Percentiles rank a stretch among this genome's conserved stretches.
These are phyloP conservation scores for Halocynthia roretzi DNA, from an alignment of 23 tunicate species.

Conservation along the genomic window DNA sequence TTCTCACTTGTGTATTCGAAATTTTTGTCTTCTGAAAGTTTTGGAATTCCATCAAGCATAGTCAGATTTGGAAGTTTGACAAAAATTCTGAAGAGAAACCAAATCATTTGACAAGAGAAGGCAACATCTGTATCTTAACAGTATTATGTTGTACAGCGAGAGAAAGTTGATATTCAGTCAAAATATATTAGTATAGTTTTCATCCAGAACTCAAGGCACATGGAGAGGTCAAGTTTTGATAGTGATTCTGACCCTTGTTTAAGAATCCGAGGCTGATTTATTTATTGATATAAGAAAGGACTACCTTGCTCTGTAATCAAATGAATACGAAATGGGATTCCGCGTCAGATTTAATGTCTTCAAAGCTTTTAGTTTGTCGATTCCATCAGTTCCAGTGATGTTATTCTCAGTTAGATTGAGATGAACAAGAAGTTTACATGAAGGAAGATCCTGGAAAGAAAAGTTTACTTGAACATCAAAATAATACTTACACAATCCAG, in stretches of 20 bases:
- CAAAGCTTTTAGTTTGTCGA: conserved; percentile 2
- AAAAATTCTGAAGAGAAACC: conserved; percentile 38
- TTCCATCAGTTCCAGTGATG: conserved; percentile 3
- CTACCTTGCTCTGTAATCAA: conserved; percentile 25
- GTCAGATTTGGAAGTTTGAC: conserved; percentile 49
- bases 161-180: no score
- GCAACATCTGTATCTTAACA: no score
- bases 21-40: conserved; percentile 6
- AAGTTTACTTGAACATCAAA: no score
- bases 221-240: no score
- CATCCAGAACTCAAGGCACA: no score
- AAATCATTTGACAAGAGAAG: background rate
- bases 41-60: conserved; percentile 62
- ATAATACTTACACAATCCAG: no score
- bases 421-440: background rate
- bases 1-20: conserved; percentile 11
- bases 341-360: conserved; percentile 9
- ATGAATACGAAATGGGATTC: conserved; percentile 19
- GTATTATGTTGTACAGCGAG: no score
- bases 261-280: background rate
- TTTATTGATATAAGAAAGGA: background rate
- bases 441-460: conserved; percentile 14
- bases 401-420: conserved; percentile 29
- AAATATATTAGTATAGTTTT: no score
- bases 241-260: no score